Conservation (phyloP, 2,113 vertebrate genomes). For the Mohoua ochrocephala region DNA sequence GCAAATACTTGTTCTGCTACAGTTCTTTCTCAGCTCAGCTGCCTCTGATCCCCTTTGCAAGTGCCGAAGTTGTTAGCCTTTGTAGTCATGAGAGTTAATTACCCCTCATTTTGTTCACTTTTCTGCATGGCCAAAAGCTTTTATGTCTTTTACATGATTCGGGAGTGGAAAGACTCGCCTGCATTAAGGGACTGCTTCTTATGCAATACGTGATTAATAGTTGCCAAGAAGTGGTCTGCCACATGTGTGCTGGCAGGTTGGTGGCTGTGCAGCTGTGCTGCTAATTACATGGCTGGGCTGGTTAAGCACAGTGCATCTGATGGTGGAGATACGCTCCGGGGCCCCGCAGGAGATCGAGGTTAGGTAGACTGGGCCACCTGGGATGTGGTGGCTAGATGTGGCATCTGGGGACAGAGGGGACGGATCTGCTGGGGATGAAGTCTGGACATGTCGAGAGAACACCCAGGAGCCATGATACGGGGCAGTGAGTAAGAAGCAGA, state of each 20-base stretch:
- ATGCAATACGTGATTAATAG: background rate
- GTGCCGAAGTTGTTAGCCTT: background rate
- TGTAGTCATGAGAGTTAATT: constrained; percentile 55
- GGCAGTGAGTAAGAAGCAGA: background rate
- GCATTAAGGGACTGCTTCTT: background rate
- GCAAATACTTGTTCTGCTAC: constrained; percentile 50
- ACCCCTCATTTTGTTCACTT: constrained; percentile 10
- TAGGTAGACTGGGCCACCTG: background rate
- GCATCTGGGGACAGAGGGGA: background rate
- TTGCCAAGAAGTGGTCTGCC: constrained; percentile 8
- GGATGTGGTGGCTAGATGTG: background rate
- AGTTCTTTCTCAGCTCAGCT: constrained; percentile 25
- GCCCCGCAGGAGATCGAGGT: background rate
- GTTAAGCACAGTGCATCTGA: background rate
- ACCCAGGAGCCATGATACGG: rapidly evolving
- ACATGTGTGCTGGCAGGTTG: background rate
- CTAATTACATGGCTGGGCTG: background rate
- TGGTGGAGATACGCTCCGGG: background rate
- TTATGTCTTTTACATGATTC: background rate
- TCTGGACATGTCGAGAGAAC: background rate
- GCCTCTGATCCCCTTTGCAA: constrained; percentile 21
- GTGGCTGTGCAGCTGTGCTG: background rate
- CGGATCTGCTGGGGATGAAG: background rate
- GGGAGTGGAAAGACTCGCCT: background rate
- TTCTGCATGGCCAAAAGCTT: constrained; percentile 20